Conservation (phyloP, 1,140 invertebrate species). For the Palaemon carinicauda region DNA sequence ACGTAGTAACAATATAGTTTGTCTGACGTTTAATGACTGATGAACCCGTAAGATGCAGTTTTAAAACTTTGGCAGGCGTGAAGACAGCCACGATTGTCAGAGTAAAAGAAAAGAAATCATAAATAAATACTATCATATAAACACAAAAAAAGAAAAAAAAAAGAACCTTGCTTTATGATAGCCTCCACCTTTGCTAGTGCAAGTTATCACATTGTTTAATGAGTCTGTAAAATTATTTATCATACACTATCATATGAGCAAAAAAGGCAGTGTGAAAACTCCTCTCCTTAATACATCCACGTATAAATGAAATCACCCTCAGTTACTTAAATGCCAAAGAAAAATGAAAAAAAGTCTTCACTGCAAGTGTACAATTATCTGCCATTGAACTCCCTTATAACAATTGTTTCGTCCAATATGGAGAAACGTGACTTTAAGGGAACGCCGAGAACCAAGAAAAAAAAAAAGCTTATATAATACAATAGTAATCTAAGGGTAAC, state of each 20-base stretch:
- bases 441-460: neutral
- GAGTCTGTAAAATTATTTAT: too few species aligned
- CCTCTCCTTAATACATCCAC: neutral
- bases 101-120: constrained; percentile 7
- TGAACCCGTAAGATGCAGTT: constrained; percentile 41
- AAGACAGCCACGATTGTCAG: constrained; percentile 39
- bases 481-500: neutral
- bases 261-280: constrained; percentile 39
- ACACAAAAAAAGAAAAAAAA: neutral
- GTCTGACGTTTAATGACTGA: constrained; percentile 51
- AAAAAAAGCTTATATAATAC: neutral
- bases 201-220: too few species aligned
- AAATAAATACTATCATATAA: constrained; percentile 23
- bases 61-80: constrained; percentile 42
- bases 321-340: neutral
- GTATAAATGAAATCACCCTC: neutral
- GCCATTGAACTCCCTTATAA: neutral
- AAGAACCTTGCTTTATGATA: neutral
- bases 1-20: neutral
- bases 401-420: constrained; percentile 13
- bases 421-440: constrained; percentile 9
- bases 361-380: too few species aligned
- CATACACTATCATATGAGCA: constrained; percentile 36
- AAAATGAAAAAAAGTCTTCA: neutral
- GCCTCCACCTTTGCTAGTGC: too few species aligned